Percentiles rank a stretch among this genome's conserved stretches.
These are phyloP conservation scores for Lithodes maja DNA, from an alignment of 2,888 invertebrate genomes.

Conservation along the genomic window DNA sequence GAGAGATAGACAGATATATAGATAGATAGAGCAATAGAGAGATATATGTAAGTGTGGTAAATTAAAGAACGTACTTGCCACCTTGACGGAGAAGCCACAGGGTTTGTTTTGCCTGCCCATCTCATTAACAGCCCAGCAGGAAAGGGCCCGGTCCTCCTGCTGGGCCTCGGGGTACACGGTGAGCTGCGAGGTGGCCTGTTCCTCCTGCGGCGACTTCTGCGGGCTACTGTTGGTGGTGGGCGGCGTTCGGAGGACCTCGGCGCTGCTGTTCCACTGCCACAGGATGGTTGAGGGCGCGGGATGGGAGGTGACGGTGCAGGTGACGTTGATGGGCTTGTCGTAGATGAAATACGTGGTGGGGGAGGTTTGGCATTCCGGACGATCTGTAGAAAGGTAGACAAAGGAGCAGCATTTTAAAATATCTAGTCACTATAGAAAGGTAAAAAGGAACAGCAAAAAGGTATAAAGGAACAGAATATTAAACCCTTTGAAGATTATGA, in stretches of 20 bases:
- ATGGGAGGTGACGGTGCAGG: conserved; percentile 63
- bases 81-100: conserved; percentile 64
- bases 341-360: conserved; percentile 68
- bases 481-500: no score
- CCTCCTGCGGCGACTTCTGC: background rate
- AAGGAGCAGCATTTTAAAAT: no score
- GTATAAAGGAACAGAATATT: no score
- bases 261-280: conserved; percentile 67
- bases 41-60: background rate
- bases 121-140: conserved; percentile 67
- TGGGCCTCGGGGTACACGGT: conserved; percentile 53
- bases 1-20: no score
- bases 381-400: conserved; percentile 27
- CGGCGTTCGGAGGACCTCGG: conserved; percentile 43
- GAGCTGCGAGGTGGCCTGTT: conserved; percentile 51
- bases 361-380: conserved; percentile 60
- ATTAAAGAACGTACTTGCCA: conserved; percentile 56
- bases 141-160: conserved; percentile 65
- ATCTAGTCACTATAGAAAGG: no score
- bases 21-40: no score
- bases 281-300: conserved; percentile 57
- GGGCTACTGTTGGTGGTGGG: background rate
- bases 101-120: conserved; percentile 60
- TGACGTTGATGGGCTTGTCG: conserved; percentile 69
- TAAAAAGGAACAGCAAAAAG: no score